Evolutionary conservation across 1,140 invertebrate species (phyloP).

Genomic region (Nebria ingens): DNA sequence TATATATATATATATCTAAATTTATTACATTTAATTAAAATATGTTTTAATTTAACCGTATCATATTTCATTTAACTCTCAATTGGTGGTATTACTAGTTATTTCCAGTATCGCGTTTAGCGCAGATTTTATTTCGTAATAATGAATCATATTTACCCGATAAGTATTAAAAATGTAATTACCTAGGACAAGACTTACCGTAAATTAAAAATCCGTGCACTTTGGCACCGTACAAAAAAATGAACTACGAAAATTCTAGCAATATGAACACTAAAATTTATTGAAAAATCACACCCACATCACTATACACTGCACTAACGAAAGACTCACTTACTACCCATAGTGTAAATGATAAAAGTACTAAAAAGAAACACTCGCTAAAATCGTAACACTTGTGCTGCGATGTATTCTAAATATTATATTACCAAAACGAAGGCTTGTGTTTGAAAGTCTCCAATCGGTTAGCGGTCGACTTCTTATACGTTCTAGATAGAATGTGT

Average conservation of each 20-base stretch:
- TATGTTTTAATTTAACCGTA: too few species aligned
- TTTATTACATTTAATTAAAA: too few species aligned
- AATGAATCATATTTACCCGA: not conserved
- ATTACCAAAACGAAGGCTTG: not conserved
- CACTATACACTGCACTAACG: not conserved
- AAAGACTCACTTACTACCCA: too few species aligned
- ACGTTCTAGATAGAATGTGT: conserved; percentile 6
- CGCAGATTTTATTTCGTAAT: too few species aligned
- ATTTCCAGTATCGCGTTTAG: too few species aligned
- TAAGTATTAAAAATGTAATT: not conserved
- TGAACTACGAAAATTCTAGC: too few species aligned
- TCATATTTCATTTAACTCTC: too few species aligned
- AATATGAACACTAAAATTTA: not conserved
- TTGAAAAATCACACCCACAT: not conserved
- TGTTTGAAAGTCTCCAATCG: not conserved
- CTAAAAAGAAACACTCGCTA: not conserved
- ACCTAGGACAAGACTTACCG: not conserved
- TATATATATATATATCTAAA: too few species aligned
- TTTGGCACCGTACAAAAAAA: not conserved
- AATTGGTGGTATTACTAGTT: too few species aligned
- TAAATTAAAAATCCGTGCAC: not conserved
- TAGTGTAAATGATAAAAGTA: not conserved
- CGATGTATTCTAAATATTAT: not conserved
- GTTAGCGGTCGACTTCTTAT: not conserved
- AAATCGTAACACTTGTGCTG: not conserved